phyloP scores from a whole-genome alignment of 2,113 vertebrate species.

The Trichomycterus rosablanca region DNA sequence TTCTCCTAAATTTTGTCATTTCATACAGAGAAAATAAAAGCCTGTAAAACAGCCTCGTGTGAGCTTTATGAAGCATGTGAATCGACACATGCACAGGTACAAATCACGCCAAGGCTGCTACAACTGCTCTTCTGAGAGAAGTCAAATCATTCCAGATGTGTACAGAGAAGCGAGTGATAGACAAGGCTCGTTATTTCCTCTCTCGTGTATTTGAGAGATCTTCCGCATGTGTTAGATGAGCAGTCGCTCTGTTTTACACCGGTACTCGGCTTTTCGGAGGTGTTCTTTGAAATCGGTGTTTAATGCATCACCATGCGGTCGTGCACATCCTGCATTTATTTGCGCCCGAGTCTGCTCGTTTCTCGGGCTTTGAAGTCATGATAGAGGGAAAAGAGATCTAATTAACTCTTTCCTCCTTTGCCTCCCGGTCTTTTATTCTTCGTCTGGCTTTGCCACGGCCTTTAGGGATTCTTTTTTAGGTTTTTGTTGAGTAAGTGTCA shows the following conservation, averaged over 20 bases:
- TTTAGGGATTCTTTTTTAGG: not conserved
- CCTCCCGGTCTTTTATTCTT: conserved; percentile 18
- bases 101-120: too few relatives aligned
- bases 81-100: too few relatives aligned
- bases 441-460: conserved; percentile 23
- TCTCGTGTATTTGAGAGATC: conserved; percentile 28
- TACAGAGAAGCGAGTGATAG: conserved; percentile 14
- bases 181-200: conserved; percentile 21
- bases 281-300: conserved; percentile 22
- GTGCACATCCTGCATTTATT: conserved; percentile 20
- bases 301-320: conserved; percentile 22
- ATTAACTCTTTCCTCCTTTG: conserved; percentile 17
- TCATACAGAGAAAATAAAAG: too few relatives aligned
- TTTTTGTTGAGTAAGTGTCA: conserved; percentile 9
- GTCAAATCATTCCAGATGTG: conserved; percentile 43
- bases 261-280: conserved; percentile 22
- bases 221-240: conserved; percentile 13
- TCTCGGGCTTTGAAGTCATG: conserved; percentile 37
- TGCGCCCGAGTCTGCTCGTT: conserved; percentile 15
- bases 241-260: conserved; percentile 25
- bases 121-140: too few relatives aligned
- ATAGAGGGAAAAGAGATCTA: conserved; percentile 3
- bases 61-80: too few relatives aligned
- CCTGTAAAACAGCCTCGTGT: too few relatives aligned
- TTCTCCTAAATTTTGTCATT: too few relatives aligned